Percentiles rank a stretch among this genome's conserved stretches.
Conservation (phyloP, 35 echinoderm and acorn worm species). For the Stichopus chloronotus region DNA sequence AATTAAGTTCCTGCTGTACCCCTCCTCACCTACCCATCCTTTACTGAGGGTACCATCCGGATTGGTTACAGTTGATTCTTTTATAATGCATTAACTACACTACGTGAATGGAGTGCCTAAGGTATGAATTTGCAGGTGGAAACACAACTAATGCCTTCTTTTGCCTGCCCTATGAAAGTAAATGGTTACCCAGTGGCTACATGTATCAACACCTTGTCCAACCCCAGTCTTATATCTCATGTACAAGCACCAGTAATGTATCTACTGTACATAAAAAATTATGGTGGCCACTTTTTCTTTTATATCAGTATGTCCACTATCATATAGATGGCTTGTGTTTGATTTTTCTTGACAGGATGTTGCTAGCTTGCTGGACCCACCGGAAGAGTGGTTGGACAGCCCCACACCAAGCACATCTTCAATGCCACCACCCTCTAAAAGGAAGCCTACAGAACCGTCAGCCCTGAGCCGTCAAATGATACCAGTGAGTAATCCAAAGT, state of each 20-base stretch:
- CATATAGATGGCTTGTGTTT: not conserved
- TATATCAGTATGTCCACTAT: not conserved
- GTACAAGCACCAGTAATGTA: no score
- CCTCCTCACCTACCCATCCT: not conserved
- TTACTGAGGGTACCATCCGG: not conserved
- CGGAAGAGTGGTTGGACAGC: not conserved
- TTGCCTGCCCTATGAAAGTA: no score
- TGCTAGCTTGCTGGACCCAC: slow-evolving; percentile 9
- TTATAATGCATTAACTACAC: not conserved
- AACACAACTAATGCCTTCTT: no score
- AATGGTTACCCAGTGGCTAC: no score
- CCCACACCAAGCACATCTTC: not conserved
- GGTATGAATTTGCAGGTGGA: no score
- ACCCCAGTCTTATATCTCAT: no score
- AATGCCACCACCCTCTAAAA: not conserved
- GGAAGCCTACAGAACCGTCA: not conserved
- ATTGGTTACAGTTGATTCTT: not conserved
- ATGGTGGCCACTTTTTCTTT: not conserved
- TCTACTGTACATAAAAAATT: no score
- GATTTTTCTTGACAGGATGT: not conserved
- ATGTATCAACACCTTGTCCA: no score
- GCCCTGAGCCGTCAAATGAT: not conserved
- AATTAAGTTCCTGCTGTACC: slow-evolving; percentile 1
- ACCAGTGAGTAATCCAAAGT: not conserved
- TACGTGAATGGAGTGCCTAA: no score